Evolutionary conservation across 2,888 invertebrate genomes (phyloP).

Genomic region (Campoplex capitator): DNA sequence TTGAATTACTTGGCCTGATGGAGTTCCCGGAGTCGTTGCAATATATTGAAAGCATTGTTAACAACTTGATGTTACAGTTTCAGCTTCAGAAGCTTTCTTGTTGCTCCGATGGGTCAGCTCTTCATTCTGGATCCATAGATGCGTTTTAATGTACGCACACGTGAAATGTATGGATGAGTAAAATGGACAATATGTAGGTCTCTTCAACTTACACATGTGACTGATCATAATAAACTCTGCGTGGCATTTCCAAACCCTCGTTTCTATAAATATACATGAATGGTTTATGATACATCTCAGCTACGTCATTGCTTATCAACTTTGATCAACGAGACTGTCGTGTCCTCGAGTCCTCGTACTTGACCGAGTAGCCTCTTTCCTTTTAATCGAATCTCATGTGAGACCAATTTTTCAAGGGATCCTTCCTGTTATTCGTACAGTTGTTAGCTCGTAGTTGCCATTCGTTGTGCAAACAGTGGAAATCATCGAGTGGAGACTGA

Average conservation of each 20-base stretch:
- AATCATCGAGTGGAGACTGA: slow-evolving; percentile 1
- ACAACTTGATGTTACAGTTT: slow-evolving; percentile 48
- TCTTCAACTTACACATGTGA: background rate
- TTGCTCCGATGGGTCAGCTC: slow-evolving; percentile 4
- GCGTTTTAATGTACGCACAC: background rate
- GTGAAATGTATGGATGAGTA: no score
- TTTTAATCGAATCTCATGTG: slow-evolving; percentile 31
- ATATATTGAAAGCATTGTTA: slow-evolving; percentile 55
- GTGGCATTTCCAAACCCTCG: background rate
- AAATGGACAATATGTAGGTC: background rate
- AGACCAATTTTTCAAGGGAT: slow-evolving; percentile 9
- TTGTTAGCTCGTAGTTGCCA: background rate
- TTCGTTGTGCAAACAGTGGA: background rate
- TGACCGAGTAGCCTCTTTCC: slow-evolving; percentile 18
- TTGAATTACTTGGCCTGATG: slow-evolving; percentile 56
- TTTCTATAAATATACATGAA: slow-evolving; percentile 48
- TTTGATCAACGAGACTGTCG: background rate
- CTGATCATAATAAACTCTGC: slow-evolving; percentile 3
- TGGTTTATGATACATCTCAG: slow-evolving; percentile 39
- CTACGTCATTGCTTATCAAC: slow-evolving; percentile 37
- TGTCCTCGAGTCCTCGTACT: background rate
- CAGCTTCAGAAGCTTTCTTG: slow-evolving; percentile 44
- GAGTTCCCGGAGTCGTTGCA: slow-evolving; percentile 36
- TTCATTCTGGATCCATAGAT: slow-evolving; percentile 11
- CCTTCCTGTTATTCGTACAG: background rate